Evolutionary conservation across 2,797 vertebrate genomes (phyloP).

Genomic region (Poeciliopsis gracilis): DNA sequence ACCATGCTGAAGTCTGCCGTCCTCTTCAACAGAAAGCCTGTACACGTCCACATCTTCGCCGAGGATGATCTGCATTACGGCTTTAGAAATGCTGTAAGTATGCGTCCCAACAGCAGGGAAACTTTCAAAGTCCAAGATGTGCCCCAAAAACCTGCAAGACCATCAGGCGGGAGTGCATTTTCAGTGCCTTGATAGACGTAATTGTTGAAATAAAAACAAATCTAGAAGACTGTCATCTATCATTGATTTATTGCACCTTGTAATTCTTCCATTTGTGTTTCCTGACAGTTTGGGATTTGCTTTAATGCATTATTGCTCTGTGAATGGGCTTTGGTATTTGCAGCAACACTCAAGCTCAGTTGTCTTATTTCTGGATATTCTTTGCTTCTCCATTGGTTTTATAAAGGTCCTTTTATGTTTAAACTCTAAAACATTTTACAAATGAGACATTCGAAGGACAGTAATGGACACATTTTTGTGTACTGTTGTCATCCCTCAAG

Average conservation of each 20-base stretch:
- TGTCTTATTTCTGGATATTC: neutral
- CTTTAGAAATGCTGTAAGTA: constrained; percentile 88
- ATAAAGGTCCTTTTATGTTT: neutral
- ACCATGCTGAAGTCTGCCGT: constrained; percentile 95
- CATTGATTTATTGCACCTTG: neutral
- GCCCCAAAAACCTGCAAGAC: neutral
- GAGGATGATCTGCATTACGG: constrained; percentile 88
- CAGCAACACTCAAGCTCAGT: neutral
- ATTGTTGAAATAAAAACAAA: neutral
- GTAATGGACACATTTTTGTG: neutral
- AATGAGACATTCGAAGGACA: neutral
- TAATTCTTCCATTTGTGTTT: neutral
- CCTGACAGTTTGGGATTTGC: neutral
- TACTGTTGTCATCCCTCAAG: constrained; percentile 70
- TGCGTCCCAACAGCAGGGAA: neutral
- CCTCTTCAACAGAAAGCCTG: constrained; percentile 87
- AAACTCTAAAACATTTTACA: neutral
- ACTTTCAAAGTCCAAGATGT: neutral
- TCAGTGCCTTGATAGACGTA: neutral
- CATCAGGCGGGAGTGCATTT: neutral
- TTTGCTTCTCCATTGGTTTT: neutral
- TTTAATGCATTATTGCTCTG: neutral
- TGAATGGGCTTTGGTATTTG: neutral
- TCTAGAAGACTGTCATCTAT: neutral
- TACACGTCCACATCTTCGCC: constrained; percentile 95